Percentiles rank a stretch among this genome's conserved stretches.
Evolutionary conservation across 2,113 vertebrate species (phyloP).

Genomic region (Alces alces): DNA sequence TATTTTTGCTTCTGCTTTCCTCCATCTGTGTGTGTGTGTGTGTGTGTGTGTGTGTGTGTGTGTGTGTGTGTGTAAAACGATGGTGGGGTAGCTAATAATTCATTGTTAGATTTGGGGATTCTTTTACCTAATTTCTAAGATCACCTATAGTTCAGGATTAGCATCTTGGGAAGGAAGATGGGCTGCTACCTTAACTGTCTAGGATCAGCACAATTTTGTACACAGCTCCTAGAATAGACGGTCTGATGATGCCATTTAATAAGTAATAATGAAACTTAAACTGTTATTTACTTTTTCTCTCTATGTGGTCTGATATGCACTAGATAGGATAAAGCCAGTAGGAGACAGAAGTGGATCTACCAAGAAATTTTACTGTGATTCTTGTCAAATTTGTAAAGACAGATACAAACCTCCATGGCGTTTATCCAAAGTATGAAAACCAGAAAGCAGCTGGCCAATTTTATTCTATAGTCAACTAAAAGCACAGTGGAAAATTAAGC

Average conservation of each 20-base stretch:
- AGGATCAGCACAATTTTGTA: background rate
- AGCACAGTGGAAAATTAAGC: background rate
- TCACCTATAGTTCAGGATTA: background rate
- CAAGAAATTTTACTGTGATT: background rate
- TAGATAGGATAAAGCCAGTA: background rate
- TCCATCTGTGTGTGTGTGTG: background rate
- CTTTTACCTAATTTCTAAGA: background rate
- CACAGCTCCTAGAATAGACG: background rate
- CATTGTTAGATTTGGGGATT: background rate
- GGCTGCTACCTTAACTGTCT: too few species aligned
- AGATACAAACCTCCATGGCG: too few species aligned
- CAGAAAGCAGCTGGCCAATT: background rate
- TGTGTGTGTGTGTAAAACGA: rapidly evolving
- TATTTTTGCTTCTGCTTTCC: background rate
- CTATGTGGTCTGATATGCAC: background rate
- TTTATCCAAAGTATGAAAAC: background rate
- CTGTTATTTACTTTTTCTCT: background rate
- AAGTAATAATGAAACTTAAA: background rate
- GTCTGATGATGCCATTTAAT: background rate
- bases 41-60: too few species aligned
- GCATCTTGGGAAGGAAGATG: background rate
- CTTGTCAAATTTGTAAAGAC: background rate
- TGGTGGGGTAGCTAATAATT: background rate
- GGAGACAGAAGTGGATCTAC: background rate
- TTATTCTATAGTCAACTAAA: background rate